phyloP scores from a whole-genome alignment of 2,113 vertebrate genomes.

The Erinaceus europaeus region DNA sequence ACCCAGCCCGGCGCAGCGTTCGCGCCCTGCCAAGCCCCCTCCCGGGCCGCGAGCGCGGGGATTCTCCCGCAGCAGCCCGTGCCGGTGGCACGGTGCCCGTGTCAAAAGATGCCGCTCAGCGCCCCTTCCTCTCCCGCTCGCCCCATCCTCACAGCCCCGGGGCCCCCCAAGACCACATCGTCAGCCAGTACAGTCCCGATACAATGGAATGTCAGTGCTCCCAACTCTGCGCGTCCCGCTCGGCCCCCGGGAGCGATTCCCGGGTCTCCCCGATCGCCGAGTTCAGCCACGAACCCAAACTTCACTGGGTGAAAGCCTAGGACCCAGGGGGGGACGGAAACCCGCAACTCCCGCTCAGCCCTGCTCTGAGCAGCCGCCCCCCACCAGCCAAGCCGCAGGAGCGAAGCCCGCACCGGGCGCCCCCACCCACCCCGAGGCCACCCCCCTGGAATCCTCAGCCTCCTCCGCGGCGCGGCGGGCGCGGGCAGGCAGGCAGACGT shows the following conservation, averaged over 20 bases:
- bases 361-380: not conserved
- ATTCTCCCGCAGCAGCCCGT: not conserved
- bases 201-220: conserved; percentile 71
- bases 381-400: not conserved
- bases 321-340: not conserved
- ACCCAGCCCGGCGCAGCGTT: conserved; percentile 37
- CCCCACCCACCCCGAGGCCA: not conserved
- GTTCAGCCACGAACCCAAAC: conserved; percentile 53
- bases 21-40: not conserved
- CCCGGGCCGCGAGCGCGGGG: not conserved
- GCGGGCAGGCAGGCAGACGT: no score
- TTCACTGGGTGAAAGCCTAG: conserved; percentile 51
- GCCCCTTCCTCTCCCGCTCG: not conserved
- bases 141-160: not conserved
- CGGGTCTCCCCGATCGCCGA: not conserved
- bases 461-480: not conserved
- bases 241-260: not conserved
- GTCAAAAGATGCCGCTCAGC: not conserved
- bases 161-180: conserved; percentile 43
- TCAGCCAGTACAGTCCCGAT: conserved; percentile 21
- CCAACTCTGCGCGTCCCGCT: not conserved
- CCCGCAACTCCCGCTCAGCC: conserved; percentile 19
- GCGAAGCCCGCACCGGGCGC: not conserved
- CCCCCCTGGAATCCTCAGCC: not conserved
- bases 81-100: not conserved